A percentile compares a stretch with the other conserved stretches of the same genome.
Conservation (phyloP, 2,888 invertebrate species). For the Venustoraphidia nigricollis region DNA sequence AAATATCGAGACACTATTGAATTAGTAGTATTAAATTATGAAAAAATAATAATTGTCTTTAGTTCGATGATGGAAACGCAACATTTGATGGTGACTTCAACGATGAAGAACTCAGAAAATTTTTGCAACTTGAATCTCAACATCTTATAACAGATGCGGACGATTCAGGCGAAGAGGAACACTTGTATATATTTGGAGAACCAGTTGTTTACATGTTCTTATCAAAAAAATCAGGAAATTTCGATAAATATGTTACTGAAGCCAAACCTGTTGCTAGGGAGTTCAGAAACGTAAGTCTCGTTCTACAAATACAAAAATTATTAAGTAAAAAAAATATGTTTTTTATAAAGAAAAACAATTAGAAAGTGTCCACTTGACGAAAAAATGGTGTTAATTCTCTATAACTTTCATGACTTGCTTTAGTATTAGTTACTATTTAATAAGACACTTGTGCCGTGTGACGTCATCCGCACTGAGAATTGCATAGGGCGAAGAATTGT, state of each 20-base stretch:
- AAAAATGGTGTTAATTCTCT: too few species aligned
- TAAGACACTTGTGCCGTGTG: too few species aligned
- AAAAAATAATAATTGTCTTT: constrained; percentile 14
- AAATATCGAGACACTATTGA: too few species aligned
- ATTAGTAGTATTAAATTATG: too few species aligned
- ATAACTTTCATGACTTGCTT: too few species aligned
- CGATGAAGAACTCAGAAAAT: constrained; percentile 53
- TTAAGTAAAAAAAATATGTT: too few species aligned
- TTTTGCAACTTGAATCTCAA: constrained; percentile 69
- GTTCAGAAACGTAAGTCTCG: constrained; percentile 49
- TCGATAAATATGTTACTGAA: constrained; percentile 55
- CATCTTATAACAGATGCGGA: constrained; percentile 92
- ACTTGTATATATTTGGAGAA: constrained; percentile 96
- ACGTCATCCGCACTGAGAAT: too few species aligned
- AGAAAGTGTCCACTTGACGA: too few species aligned
- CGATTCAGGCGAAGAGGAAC: constrained; percentile 93
- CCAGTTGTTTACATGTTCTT: constrained; percentile 91
- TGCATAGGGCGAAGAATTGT: too few species aligned
- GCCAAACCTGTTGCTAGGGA: constrained; percentile 74
- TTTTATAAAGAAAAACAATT: too few species aligned
- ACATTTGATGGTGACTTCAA: constrained; percentile 53
- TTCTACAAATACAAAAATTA: too few species aligned
- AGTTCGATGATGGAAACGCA: constrained; percentile 77
- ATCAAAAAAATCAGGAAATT: constrained; percentile 77
- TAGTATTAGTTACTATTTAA: too few species aligned